A percentile compares a stretch with the other conserved stretches of the same genome.
These are phyloP conservation scores for Paradoxurus hermaphroditus DNA, from an alignment of 2,113 vertebrate species.

Conservation along the genomic window DNA sequence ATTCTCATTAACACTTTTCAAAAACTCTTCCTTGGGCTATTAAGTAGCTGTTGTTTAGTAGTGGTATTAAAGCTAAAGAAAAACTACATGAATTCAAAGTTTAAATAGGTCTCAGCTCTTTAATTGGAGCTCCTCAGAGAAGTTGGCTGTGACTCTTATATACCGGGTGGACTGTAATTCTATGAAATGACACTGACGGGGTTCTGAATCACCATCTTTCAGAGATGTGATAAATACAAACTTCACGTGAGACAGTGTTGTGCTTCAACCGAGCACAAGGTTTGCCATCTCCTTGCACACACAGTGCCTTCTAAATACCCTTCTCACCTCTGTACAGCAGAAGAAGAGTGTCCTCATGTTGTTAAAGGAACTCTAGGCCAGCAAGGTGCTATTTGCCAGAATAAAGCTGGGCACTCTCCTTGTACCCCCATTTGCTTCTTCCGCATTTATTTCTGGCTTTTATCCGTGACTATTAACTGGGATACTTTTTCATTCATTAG, in stretches of 20 bases:
- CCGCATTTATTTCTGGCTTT: constrained; percentile 36
- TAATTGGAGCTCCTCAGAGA: not conserved
- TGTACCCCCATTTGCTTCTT: not conserved
- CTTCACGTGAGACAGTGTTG: not conserved
- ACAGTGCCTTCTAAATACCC: not conserved
- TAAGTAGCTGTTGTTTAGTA: constrained; percentile 68
- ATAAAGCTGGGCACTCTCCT: not conserved
- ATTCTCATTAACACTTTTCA: constrained; percentile 76
- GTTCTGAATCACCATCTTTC: not conserved
- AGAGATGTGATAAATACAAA: not conserved
- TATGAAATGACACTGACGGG: not conserved
- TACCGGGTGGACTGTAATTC: not conserved
- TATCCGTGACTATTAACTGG: not conserved
- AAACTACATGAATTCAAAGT: constrained; percentile 37
- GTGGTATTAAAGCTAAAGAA: constrained; percentile 49
- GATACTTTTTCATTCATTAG: not conserved
- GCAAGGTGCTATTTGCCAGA: not conserved
- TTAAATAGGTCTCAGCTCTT: not conserved
- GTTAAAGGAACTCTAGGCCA: not conserved
- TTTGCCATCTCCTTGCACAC: not conserved
- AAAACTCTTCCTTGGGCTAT: constrained; percentile 70
- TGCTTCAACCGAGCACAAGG: not conserved
- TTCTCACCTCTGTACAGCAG: not conserved
- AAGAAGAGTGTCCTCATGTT: not conserved
- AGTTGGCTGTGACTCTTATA: not conserved